phyloP scores from a whole-genome alignment of 2,113 vertebrate genomes.

The Merops nubicus region DNA sequence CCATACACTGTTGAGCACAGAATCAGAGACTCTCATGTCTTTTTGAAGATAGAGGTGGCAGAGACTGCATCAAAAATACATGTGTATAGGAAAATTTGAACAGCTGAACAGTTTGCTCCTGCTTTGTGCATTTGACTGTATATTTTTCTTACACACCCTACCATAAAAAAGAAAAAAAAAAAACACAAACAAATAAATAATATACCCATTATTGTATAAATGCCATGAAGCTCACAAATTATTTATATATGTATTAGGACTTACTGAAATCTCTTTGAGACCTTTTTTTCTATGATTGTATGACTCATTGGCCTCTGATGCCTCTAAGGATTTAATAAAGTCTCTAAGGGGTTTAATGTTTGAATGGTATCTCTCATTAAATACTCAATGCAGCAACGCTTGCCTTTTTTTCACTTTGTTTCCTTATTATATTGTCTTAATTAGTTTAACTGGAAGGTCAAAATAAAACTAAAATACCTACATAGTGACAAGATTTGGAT shows the following conservation, averaged over 20 bases:
- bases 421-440: neutral
- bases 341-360: neutral
- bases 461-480: neutral
- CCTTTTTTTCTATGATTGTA: neutral
- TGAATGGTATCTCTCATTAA: neutral
- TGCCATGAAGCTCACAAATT: neutral
- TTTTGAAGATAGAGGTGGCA: accelerated
- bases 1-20: neutral
- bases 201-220: neutral
- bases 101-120: neutral
- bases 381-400: neutral
- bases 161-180: neutral
- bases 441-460: neutral
- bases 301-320: neutral
- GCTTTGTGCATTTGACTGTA: neutral
- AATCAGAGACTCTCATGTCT: neutral
- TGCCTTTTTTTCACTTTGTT: neutral
- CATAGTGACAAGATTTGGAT: neutral
- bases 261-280: neutral
- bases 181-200: neutral
- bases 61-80: neutral
- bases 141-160: neutral
- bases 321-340: neutral
- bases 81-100: neutral
- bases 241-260: neutral